Evolutionary conservation across 2,888 invertebrate species (phyloP).

Genomic region (Malthinus flaveolus): DNA sequence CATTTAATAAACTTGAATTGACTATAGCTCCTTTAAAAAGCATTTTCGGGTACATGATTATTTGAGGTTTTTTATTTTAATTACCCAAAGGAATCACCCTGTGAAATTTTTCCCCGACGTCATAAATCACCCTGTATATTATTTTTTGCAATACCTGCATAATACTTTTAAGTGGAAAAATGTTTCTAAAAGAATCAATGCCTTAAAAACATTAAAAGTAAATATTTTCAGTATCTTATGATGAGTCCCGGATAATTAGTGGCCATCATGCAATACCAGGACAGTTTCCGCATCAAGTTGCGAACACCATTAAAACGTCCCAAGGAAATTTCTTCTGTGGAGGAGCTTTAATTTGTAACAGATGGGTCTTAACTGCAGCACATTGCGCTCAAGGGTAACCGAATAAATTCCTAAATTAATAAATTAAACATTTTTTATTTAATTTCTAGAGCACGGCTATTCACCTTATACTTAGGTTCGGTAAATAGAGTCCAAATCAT

Average conservation of each 20-base stretch:
- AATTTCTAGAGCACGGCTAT: conserved; percentile 6
- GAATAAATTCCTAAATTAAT: no score
- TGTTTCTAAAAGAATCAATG: no score
- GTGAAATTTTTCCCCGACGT: no score
- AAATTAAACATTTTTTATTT: background rate
- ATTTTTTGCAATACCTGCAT: no score
- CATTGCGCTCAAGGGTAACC: conserved; percentile 17
- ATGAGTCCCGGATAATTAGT: conserved; percentile 5
- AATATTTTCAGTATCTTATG: conserved; percentile 1
- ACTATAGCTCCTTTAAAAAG: no score
- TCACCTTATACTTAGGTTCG: conserved; percentile 5
- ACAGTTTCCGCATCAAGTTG: conserved; percentile 16
- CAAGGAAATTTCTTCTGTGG: conserved; percentile 12
- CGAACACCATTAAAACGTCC: background rate
- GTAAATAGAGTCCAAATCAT: background rate
- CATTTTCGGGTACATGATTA: no score
- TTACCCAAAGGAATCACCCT: no score
- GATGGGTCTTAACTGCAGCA: conserved; percentile 25
- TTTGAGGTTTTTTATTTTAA: no score
- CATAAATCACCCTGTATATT: no score
- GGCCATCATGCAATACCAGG: conserved; percentile 7
- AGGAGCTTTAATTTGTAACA: conserved; percentile 17
- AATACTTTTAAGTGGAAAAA: no score
- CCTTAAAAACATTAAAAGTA: no score
- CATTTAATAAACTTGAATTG: no score